Evolutionary conservation across 2,888 invertebrate species (phyloP), one percentile per base, ranked within the genome.

Genomic region (Microctonus hyperodae): DNA sequence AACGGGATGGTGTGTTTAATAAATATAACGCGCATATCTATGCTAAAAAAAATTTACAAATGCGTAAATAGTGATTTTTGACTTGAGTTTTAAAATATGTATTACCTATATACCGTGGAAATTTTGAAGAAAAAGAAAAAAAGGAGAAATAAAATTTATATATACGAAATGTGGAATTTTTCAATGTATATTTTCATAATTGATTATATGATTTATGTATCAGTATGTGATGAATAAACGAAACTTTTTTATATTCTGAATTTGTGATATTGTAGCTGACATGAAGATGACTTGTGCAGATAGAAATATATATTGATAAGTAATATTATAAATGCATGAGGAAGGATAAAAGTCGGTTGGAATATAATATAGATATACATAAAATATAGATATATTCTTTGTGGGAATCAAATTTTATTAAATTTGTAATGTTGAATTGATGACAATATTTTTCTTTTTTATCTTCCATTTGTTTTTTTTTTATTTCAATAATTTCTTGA

Each of bases 21-120:
- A n/a, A n/a, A n/a, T 71, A 71, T 70, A 68, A 70, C 74, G 72
- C 72, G 69, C 51, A 61, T 22, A 62, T 69, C 67, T 68, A 69
- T 68, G 35, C 22, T 9, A 22, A 58, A 23, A 37, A 22, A n/a
- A 58, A 37, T 56, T 31, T 35, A 22, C 31, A 33, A 33, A 56
- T 58, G 37, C 6, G 23, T 23, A 20, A 20, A n/a, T n/a, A 58
- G 40, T 58, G 5, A 40, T 23, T 3, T n/a, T 58, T 23, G 25
- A 10, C 22, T 58, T 13, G 23, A 37, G 35, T 58, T 58, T n/a
- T n/a, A n/a, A n/a, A n/a, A n/a, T n/a, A n/a, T n/a, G n/a, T n/a
- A n/a, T n/a, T n/a, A n/a, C n/a, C 23, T 23, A 10, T 28, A 58
- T 33, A 37, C 37, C 13, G 51, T 51, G 23, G 3, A 22, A 25